These are phyloP conservation scores for Cyanoderma ruficeps DNA, from an alignment of 2,113 vertebrate genomes.

Conservation along the genomic window DNA sequence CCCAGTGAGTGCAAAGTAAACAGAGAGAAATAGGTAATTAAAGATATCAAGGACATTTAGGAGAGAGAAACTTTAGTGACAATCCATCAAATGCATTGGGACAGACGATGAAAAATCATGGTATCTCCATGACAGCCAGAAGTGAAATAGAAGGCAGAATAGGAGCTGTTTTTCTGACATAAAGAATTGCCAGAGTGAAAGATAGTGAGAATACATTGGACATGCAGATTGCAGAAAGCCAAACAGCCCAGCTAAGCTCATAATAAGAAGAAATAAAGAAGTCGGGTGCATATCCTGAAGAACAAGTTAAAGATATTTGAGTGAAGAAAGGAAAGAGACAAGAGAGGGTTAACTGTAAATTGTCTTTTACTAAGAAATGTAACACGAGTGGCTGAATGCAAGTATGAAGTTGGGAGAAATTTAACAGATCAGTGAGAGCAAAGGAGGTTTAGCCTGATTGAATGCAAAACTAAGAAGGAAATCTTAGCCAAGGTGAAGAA, in stretches of 20 bases:
- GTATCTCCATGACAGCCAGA: neutral
- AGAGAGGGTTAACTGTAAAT: neutral
- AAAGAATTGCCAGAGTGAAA: neutral
- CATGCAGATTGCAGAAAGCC: neutral
- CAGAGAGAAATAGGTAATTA: constrained; percentile 50
- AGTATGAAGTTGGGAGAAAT: neutral
- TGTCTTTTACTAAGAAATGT: neutral
- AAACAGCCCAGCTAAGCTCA: neutral
- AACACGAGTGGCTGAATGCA: neutral
- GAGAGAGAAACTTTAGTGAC: neutral
- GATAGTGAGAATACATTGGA: neutral
- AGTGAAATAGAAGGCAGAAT: neutral
- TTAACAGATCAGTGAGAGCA: neutral
- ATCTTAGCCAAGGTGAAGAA: neutral
- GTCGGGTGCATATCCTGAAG: neutral
- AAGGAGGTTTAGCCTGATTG: neutral
- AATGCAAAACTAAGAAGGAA: neutral
- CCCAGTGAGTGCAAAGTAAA: constrained; percentile 5
- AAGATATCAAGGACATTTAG: constrained; percentile 21
- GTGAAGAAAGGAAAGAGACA: neutral
- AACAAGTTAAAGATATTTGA: neutral
- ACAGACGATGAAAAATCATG: constrained; percentile 16
- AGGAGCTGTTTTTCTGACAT: neutral
- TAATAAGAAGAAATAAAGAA: neutral
- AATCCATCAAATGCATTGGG: constrained; percentile 26